Base-by-base conservation (phyloP, 2,797 vertebrate species). In the Sebastes nivosus region DNA sequence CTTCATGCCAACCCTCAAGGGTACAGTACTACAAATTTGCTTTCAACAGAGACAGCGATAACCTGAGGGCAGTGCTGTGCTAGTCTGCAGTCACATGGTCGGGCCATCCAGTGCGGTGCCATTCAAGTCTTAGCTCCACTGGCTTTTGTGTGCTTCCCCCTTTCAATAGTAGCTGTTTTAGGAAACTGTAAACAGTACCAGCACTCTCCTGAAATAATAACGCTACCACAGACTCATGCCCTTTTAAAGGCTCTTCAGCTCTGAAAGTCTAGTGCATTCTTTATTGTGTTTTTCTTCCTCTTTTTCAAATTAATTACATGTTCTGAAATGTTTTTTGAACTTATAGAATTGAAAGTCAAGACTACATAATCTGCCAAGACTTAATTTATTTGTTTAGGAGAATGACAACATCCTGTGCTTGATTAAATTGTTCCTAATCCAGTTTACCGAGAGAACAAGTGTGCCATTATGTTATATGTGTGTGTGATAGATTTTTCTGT, bases 81-180 rank as follows among this genome's bases (percentile, higher is more conserved):
- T 85, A 11, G 84, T 86, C 77, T 77, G 65, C 57, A 67, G 88
- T 94, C 93, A 94, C 92, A 86, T 94, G 91, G 61, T 83, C 79
- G 10, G 75, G 27, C 64, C 12, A 42, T 88, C 80, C 80, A 87
- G 57, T 63, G 73, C 54, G 55, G 55, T 79, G 74, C 85, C 82
- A 88, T 92, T 93, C 79, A 93, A 66, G 80, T 80, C 61, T 59
- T 68, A 34, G 67, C 72, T 77, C 20, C 6, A 11, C 54, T 80
- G 74, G 72, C 72, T 84, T 89, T 91, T 94, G 81, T 93, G 54
- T 85, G 71, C 69, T 86, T 87, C 76, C 82, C 75, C 55, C 81
- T 87, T 89, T 91, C 75, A 85, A 72, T 78, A 83, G 81, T 84
- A 80, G 72, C 90, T 90, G 79, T 94, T 94, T 93, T 85, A 81